phyloP scores from a whole-genome alignment of 2,888 invertebrate genomes.

The Chirona hameri region DNA sequence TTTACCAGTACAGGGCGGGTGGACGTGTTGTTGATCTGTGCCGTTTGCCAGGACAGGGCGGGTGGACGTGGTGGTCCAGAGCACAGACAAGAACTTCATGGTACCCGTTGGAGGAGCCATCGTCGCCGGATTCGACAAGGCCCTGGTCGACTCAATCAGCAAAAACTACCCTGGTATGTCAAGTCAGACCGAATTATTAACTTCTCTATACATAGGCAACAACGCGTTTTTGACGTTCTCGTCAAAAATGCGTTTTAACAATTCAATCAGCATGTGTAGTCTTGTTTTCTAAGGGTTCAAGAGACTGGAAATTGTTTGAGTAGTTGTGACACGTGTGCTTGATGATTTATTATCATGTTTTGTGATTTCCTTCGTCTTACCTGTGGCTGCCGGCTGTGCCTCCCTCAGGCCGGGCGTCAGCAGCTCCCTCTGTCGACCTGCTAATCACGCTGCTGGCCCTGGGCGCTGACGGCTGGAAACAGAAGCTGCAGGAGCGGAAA shows the following conservation, averaged over 20 bases:
- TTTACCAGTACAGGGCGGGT: too few relatives aligned
- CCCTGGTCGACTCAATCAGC: conserved; percentile 60
- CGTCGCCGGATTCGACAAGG: conserved; percentile 65
- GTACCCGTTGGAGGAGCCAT: conserved; percentile 80
- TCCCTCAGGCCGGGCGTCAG: conserved; percentile 63
- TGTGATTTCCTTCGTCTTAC: too few relatives aligned
- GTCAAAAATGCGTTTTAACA: too few relatives aligned
- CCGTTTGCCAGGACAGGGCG: conserved; percentile 55
- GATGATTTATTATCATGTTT: too few relatives aligned
- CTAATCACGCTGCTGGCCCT: conserved; percentile 70
- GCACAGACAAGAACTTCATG: conserved; percentile 77
- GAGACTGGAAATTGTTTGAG: too few relatives aligned
- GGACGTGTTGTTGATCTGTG: conserved; percentile 35
- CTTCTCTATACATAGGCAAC: too few relatives aligned
- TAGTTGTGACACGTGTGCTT: too few relatives aligned
- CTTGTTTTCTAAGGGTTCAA: too few relatives aligned
- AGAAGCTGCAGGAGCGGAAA: conserved; percentile 58
- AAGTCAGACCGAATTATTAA: too few relatives aligned
- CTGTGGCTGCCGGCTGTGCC: conserved; percentile 52
- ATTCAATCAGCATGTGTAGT: too few relatives aligned
- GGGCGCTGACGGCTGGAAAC: conserved; percentile 62
- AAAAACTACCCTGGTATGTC: conserved; percentile 64
- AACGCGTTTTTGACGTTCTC: too few relatives aligned
- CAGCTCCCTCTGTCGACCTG: conserved; percentile 66
- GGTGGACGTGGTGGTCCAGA: conserved; percentile 75